Evolutionary conservation across 2,797 vertebrate species (phyloP).

Genomic region (Benthosema pterotum): DNA sequence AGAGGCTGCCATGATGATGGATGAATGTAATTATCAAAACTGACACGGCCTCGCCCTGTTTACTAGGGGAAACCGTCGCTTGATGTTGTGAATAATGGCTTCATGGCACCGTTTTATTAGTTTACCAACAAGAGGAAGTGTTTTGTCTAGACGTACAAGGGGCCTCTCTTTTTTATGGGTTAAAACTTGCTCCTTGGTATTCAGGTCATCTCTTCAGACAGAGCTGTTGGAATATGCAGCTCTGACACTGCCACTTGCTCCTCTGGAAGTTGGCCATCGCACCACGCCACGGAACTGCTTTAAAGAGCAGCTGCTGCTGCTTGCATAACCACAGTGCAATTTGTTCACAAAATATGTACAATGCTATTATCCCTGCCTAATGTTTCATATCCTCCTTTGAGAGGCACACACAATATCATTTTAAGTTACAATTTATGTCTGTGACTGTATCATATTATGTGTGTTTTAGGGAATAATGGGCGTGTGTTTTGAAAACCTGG

Average conservation of each 20-base stretch:
- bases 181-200: slow-evolving; percentile 71
- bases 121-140: slow-evolving; percentile 83
- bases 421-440: slow-evolving; percentile 20
- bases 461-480: slow-evolving; percentile 34
- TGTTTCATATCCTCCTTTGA: slow-evolving; percentile 30
- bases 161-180: slow-evolving; percentile 69
- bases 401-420: slow-evolving; percentile 30
- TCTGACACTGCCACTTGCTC: slow-evolving; percentile 54
- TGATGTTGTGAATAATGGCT: slow-evolving; percentile 80
- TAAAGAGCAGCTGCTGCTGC: slow-evolving; percentile 64
- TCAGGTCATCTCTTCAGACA: slow-evolving; percentile 71
- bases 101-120: slow-evolving; percentile 79
- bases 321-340: slow-evolving; percentile 55
- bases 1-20: slow-evolving; percentile 71
- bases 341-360: slow-evolving; percentile 60
- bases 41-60: slow-evolving; percentile 73
- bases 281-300: slow-evolving; percentile 40
- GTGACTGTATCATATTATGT: slow-evolving; percentile 22
- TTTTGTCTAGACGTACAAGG: slow-evolving; percentile 83
- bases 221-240: slow-evolving; percentile 67
- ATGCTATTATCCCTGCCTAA: slow-evolving; percentile 38
- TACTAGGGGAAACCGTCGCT: slow-evolving; percentile 71
- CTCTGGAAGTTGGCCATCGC: slow-evolving; percentile 57
- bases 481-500: slow-evolving; percentile 30
- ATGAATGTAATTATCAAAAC: slow-evolving; percentile 80